These are phyloP conservation scores for Upupa epops DNA, from an alignment of 2,113 vertebrate species.

Conservation along the genomic window DNA sequence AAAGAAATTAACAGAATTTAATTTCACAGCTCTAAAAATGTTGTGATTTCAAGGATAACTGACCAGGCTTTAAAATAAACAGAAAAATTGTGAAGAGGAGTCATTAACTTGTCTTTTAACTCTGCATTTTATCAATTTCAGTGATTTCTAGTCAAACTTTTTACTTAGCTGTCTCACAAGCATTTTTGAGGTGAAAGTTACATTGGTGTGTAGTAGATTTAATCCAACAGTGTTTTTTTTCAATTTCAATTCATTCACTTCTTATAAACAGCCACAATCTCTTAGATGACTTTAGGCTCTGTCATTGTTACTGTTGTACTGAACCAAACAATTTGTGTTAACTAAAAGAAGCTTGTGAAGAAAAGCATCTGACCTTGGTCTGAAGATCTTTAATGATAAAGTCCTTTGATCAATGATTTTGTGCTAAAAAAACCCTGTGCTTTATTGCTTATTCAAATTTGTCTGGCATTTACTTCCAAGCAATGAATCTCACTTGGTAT, in stretches of 20 bases:
- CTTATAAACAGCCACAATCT: background rate
- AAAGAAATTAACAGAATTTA: background rate
- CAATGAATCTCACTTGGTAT: background rate
- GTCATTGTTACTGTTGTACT: background rate
- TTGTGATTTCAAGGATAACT: background rate
- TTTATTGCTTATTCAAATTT: slow-evolving; percentile 1
- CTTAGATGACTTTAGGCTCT: background rate
- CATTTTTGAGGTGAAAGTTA: slow-evolving; percentile 6
- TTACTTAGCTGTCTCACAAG: background rate
- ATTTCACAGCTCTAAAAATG: background rate
- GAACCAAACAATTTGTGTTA: background rate
- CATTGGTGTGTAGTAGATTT: slow-evolving; percentile 4
- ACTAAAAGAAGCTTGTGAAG: background rate
- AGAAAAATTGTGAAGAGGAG: background rate
- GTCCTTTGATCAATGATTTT: background rate
- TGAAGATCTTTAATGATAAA: background rate
- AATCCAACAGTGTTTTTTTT: slow-evolving; percentile 25
- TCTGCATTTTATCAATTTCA: background rate
- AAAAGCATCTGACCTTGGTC: background rate
- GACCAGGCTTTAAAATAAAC: background rate
- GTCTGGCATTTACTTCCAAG: background rate
- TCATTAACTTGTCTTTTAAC: background rate
- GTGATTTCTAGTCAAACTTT: background rate
- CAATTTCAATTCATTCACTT: background rate
- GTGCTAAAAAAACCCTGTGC: background rate